phyloP scores from a whole-genome alignment of 2,797 vertebrate genomes.

The Coregonus sp. region DNA sequence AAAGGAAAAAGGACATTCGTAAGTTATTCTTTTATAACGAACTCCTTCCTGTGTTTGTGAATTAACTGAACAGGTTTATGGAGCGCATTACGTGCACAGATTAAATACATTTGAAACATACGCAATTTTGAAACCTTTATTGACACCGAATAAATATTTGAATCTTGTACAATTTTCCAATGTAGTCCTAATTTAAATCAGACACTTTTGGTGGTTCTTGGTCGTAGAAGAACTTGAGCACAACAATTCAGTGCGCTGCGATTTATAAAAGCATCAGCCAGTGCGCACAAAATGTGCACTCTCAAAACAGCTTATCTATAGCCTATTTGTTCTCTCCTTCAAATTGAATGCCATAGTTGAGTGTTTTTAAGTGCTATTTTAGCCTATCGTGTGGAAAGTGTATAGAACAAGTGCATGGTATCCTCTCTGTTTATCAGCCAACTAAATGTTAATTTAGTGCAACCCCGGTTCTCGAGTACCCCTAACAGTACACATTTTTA shows the following conservation, averaged over 20 bases:
- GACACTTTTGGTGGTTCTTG: background rate
- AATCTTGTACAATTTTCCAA: background rate
- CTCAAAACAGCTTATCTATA: background rate
- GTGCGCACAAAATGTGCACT: background rate
- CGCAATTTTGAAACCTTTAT: background rate
- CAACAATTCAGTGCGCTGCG: background rate
- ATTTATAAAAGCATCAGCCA: background rate
- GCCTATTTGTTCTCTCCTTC: background rate
- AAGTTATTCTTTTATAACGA: conserved; percentile 56
- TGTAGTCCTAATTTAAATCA: background rate
- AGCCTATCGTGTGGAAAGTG: background rate
- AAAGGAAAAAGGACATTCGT: conserved; percentile 72
- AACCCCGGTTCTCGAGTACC: no score
- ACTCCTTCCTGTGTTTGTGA: conserved; percentile 26
- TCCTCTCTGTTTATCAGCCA: conserved; percentile 45
- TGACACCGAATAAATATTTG: background rate
- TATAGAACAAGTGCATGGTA: background rate
- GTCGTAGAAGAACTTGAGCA: background rate
- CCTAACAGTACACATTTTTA: no score
- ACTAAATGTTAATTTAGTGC: no score
- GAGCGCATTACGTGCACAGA: background rate
- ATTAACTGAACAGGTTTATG: background rate
- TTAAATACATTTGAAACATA: background rate
- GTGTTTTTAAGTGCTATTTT: background rate
- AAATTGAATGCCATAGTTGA: background rate